phyloP scores from a whole-genome alignment of 64 coral and sea anemone genomes.

The Montipora cactus region DNA sequence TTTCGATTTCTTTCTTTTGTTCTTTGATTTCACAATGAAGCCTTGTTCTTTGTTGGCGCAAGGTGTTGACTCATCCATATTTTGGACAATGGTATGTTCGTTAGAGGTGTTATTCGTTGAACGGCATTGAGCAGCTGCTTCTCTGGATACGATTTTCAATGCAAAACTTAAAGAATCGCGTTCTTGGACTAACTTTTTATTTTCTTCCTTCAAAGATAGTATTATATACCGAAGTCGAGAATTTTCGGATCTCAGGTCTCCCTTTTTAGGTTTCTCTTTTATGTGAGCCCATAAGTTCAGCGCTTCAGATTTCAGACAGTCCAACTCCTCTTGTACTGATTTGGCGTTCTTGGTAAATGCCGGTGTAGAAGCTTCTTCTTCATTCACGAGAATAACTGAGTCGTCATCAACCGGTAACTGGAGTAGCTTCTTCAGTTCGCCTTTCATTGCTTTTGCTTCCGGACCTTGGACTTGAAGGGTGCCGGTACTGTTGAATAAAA shows the following conservation, averaged over 20 bases:
- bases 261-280: no score
- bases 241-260: background rate
- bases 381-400: no score
- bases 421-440: background rate
- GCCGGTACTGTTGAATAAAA: background rate
- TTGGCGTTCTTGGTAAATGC: no score
- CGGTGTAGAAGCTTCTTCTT: no score
- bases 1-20: no score
- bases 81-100: background rate
- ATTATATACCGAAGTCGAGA: background rate
- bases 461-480: conserved; percentile 25
- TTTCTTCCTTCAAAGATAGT: conserved; percentile 55
- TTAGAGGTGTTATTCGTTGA: background rate
- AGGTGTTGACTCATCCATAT: background rate
- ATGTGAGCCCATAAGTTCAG: no score
- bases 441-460: conserved; percentile 11
- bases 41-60: background rate
- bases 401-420: background rate
- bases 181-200: conserved; percentile 66
- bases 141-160: background rate
- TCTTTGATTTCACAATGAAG: no score
- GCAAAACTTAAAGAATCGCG: conserved; percentile 27
- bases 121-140: conserved; percentile 18
- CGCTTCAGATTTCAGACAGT: no score
- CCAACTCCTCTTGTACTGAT: no score